Conservation (phyloP, 2,113 vertebrate genomes). For the Neolamprologus longior region DNA sequence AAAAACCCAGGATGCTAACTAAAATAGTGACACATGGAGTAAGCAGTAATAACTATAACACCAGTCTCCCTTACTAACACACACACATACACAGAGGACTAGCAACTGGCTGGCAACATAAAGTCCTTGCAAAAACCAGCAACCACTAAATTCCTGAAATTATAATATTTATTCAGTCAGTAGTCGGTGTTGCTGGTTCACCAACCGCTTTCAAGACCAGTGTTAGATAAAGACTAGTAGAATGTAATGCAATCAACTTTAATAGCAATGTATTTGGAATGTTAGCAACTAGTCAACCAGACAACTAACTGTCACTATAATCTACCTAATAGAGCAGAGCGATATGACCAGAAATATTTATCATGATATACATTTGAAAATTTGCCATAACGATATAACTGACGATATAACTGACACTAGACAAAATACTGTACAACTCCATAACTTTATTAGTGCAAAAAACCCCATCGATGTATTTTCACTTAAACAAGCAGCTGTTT, state of each 20-base stretch:
- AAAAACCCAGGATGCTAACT: rapidly evolving
- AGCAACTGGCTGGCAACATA: not conserved
- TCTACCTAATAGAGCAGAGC: rapidly evolving
- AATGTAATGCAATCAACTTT: not conserved
- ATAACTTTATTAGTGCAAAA: not conserved
- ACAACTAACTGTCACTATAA: not conserved
- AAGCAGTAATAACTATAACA: not conserved
- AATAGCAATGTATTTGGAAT: not conserved
- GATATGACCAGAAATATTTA: rapidly evolving
- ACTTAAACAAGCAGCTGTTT: not conserved
- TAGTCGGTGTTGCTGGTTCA: not conserved
- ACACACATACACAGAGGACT: not conserved
- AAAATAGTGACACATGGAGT: not conserved
- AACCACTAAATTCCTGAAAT: not conserved
- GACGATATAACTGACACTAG: not conserved
- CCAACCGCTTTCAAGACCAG: not conserved
- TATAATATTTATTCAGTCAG: not conserved
- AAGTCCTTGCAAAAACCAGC: not conserved
- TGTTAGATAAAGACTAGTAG: not conserved
- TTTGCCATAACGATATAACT: rapidly evolving
- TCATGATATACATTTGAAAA: not conserved
- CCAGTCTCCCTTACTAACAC: not conserved
- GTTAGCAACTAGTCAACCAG: not conserved
- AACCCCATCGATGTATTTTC: not conserved
- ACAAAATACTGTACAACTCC: not conserved